A percentile compares a stretch with the other conserved stretches of the same genome.
These are phyloP conservation scores for Craterocephalus amniculus DNA, from an alignment of 2,797 vertebrate genomes.

Conservation along the genomic window DNA sequence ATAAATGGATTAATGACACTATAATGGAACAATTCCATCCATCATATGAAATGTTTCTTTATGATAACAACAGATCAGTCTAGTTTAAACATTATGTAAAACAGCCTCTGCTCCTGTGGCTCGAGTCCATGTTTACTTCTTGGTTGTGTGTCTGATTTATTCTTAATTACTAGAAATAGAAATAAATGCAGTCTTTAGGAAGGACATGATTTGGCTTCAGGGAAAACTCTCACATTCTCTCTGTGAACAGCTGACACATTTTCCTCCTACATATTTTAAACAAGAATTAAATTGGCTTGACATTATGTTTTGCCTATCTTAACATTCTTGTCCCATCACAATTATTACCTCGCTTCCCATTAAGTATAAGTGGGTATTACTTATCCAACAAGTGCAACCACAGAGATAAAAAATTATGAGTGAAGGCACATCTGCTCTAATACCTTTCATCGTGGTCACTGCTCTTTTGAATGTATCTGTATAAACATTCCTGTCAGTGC, in stretches of 20 bases:
- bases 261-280: neutral
- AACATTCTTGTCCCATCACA: neutral
- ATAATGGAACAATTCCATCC: neutral
- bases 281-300: neutral
- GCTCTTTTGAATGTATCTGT: constrained; percentile 40
- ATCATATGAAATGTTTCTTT: too few species aligned
- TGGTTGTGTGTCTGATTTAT: constrained; percentile 5
- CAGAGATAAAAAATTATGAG: constrained; percentile 20
- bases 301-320: neutral
- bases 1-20: neutral
- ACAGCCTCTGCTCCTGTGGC: constrained; percentile 10
- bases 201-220: constrained; percentile 12
- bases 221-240: constrained; percentile 9
- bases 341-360: neutral
- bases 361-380: neutral
- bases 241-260: neutral
- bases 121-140: constrained; percentile 13
- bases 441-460: constrained; percentile 47
- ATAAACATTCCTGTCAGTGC: constrained; percentile 65
- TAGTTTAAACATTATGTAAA: constrained; percentile 19
- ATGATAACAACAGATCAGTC: neutral
- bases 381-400: neutral
- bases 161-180: constrained; percentile 30
- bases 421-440: constrained; percentile 20
- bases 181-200: constrained; percentile 20